Conservation (phyloP, 2,113 vertebrate species). For the Riparia riparia region DNA sequence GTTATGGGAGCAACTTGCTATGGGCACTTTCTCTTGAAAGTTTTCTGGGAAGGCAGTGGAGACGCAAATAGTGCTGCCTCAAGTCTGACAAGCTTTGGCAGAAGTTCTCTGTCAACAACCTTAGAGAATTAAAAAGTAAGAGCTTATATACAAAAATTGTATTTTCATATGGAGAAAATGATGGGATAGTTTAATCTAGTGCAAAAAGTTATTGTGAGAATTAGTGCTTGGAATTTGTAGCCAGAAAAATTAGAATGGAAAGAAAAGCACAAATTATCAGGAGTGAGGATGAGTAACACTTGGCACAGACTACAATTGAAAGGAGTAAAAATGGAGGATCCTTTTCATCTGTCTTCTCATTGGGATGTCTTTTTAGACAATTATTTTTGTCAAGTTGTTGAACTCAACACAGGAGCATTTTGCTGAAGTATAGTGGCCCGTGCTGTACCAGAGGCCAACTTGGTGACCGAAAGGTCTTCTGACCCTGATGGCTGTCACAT, state of each 20-base stretch:
- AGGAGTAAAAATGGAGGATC: neutral
- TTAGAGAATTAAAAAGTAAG: neutral
- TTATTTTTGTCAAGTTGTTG: neutral
- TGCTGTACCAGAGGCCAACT: neutral
- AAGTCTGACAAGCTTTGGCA: neutral
- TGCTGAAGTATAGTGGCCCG: neutral
- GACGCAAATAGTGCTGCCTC: neutral
- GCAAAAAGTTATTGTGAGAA: neutral
- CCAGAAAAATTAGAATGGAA: constrained; percentile 31
- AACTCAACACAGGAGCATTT: neutral
- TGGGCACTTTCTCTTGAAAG: neutral
- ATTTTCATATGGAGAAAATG: neutral
- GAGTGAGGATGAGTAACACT: constrained; percentile 13
- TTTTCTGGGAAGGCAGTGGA: neutral
- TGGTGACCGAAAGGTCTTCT: neutral
- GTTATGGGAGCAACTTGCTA: neutral
- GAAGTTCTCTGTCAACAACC: neutral
- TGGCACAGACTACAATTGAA: neutral
- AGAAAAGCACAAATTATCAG: constrained; percentile 16
- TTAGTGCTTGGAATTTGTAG: neutral
- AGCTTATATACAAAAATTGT: neutral
- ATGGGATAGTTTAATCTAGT: neutral
- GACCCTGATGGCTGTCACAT: neutral
- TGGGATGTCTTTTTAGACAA: neutral
- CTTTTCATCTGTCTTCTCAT: neutral